phyloP scores from a whole-genome alignment of 1,140 invertebrate species.

The Meloidogyne hapla region DNA sequence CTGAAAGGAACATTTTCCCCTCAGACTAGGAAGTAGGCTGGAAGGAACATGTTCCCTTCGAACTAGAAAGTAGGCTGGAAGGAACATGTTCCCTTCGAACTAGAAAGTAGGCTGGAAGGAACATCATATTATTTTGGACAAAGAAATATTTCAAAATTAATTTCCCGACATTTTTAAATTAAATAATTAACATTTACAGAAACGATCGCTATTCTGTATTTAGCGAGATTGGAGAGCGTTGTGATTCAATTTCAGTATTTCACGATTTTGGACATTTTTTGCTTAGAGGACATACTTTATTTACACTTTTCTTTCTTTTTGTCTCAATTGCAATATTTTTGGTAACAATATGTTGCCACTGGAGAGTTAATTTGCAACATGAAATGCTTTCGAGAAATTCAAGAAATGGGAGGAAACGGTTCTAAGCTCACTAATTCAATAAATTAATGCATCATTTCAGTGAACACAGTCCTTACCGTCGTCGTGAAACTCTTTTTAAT shows the following conservation, averaged over 20 bases:
- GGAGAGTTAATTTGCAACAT: slow-evolving; percentile 52
- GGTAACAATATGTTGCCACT: slow-evolving; percentile 58
- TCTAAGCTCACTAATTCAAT: too few relatives aligned
- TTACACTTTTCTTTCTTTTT: slow-evolving; percentile 58
- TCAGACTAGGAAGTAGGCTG: too few relatives aligned
- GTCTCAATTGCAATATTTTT: slow-evolving; percentile 59
- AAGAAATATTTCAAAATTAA: too few relatives aligned
- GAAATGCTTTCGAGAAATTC: slow-evolving; percentile 43
- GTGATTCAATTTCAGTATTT: slow-evolving; percentile 57
- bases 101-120: too few relatives aligned
- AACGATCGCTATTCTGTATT: slow-evolving; percentile 50
- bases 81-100: too few relatives aligned
- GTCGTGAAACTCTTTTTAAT: slow-evolving; percentile 60
- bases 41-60: too few relatives aligned
- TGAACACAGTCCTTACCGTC: slow-evolving; percentile 56
- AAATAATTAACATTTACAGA: too few relatives aligned
- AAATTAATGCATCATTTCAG: slow-evolving; percentile 37
- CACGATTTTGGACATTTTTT: slow-evolving; percentile 62
- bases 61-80: too few relatives aligned
- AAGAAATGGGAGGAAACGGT: slow-evolving; percentile 15
- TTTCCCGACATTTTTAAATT: too few relatives aligned
- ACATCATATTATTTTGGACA: too few relatives aligned
- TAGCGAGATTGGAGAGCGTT: slow-evolving; percentile 53
- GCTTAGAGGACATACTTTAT: slow-evolving; percentile 58
- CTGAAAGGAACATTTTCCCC: too few relatives aligned